These are phyloP conservation scores for Serrognathus titanus DNA, from an alignment of 2,888 invertebrate genomes.

Conservation along the genomic window DNA sequence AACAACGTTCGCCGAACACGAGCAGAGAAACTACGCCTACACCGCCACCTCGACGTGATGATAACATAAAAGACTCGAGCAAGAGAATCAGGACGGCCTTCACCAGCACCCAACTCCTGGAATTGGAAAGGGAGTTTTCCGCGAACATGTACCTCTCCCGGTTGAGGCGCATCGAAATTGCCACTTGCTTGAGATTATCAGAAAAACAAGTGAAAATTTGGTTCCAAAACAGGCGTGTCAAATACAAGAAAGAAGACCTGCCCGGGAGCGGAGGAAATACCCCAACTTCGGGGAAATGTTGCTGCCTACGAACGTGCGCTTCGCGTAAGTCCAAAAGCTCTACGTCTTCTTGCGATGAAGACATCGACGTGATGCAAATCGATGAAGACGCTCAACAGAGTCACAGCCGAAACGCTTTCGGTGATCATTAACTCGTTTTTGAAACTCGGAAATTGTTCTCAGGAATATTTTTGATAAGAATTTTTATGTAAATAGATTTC, in stretches of 20 bases:
- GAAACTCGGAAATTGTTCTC: background rate
- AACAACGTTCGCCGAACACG: conserved; percentile 30
- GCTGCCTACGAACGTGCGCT: conserved; percentile 52
- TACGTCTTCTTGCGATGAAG: conserved; percentile 41
- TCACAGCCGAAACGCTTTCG: background rate
- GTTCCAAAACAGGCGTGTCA: conserved; percentile 93
- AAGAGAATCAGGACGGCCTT: conserved; percentile 92
- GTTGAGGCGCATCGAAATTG: conserved; percentile 87
- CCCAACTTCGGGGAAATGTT: conserved; percentile 40
- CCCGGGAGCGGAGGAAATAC: conserved; percentile 43
- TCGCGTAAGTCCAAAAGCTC: conserved; percentile 30
- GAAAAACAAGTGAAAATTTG: conserved; percentile 95
- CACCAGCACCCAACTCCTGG: conserved; percentile 82
- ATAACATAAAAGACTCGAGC: conserved; percentile 62
- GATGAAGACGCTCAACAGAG: conserved; percentile 31
- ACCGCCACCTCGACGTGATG: conserved; percentile 50
- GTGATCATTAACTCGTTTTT: background rate
- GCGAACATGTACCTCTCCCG: conserved; percentile 89
- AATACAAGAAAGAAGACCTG: conserved; percentile 85
- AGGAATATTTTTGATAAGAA: conserved; percentile 12
- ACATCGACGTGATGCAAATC: conserved; percentile 44
- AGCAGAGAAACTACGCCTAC: conserved; percentile 59
- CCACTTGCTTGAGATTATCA: conserved; percentile 79
- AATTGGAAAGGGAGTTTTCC: conserved; percentile 85
- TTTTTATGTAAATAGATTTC: conserved; percentile 5